Base-by-base conservation (phyloP, 2,113 vertebrate genomes). In the Rhabdomys dilectus region DNA sequence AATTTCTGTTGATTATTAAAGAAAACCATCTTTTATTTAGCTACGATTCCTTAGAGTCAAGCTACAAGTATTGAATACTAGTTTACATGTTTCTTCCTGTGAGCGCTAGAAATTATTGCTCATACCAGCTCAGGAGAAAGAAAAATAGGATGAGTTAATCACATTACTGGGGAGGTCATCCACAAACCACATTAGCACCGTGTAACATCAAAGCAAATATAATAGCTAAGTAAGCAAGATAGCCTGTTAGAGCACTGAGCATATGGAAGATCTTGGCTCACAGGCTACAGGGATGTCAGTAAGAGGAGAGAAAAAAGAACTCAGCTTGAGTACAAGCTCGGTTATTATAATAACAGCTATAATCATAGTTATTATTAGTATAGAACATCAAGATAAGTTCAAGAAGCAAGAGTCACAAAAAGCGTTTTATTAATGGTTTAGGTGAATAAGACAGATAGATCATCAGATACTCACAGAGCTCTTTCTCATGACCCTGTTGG, bases 11-110 rank as follows among this genome's bases (percentile, higher is more conserved):
- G 26, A 56, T 3, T 56, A 15, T 82, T 91, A 58, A 66, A 72
- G n/a, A 91, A 92, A 93, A 48, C 42, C 80, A 15, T 53, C 15
- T n/a, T 80, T 91, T 88, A 81, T 53, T 80, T 85, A 85, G 19
- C 84, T 93, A 78, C 62, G 58, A 93, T 91, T 80, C 94, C 60
- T 88, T 75, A 1, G 45, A 90, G 13, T 75, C 53, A 60, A 90
- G 29, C 34, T 95, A 36, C 39, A 10, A 16, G 68, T 90, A 91
- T 94, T 26, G 22, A 78, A 89, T 85, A 58, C 19, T 4, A 84
- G n/a, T 78, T 93, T 68, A 29, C 8, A 80, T n/a, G 34, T 92
- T 82, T 17, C 12, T 72, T 62, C 82, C 56, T 75, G 72, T 94
- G 75, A 91, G 16, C 8, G 85, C 6, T 42, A 42, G 78, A 92